Conservation (phyloP, 2,797 vertebrate species). For the Arnoldichthys spilopterus region DNA sequence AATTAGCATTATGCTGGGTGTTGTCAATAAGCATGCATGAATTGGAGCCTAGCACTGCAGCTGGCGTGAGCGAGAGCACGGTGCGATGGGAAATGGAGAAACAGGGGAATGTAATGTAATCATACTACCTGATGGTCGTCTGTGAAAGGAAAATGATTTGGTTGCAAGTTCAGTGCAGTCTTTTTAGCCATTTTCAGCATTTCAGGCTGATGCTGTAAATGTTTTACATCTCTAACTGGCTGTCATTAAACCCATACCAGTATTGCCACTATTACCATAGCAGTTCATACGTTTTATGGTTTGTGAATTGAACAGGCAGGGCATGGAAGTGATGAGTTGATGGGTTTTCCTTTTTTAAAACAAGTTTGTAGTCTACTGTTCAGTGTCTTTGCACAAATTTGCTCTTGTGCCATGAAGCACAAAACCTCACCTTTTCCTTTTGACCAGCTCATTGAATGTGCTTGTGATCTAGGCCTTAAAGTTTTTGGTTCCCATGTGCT, state of each 20-base stretch:
- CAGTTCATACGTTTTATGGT: neutral
- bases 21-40: constrained; percentile 63
- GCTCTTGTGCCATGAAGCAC: neutral
- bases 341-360: neutral
- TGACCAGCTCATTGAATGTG: neutral
- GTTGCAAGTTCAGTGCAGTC: neutral
- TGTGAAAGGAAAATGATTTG: neutral
- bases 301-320: neutral
- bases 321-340: neutral
- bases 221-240: neutral
- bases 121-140: neutral
- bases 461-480: constrained; percentile 18
- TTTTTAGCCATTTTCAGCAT: constrained; percentile 2
- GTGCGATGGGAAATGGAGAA: neutral
- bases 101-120: constrained; percentile 1
- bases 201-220: neutral
- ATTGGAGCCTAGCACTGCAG: neutral
- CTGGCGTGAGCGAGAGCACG: neutral
- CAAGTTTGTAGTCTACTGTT: neutral
- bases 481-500: constrained; percentile 48
- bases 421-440: constrained; percentile 12
- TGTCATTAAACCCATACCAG: neutral
- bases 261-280: neutral
- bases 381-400: neutral
- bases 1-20: constrained; percentile 56